Conservation (phyloP, 2,113 vertebrate species). For the Anguilla rostrata region DNA sequence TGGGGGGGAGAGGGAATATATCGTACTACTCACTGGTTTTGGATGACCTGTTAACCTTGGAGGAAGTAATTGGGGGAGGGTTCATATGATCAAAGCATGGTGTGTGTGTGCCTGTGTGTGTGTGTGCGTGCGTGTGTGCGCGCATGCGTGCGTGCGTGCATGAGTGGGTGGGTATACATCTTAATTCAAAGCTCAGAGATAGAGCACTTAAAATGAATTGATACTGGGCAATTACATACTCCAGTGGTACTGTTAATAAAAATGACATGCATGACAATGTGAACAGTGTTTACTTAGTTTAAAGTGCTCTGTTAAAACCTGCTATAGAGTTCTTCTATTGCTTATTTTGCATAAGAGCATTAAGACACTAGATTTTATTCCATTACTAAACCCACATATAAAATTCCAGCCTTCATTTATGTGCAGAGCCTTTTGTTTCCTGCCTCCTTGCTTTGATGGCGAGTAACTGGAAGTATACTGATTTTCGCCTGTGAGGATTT, state of each 20-base stretch:
- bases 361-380: not conserved
- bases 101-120: too few species aligned
- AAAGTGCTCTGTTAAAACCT: not conserved
- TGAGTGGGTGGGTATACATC: too few species aligned
- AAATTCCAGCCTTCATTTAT: not conserved
- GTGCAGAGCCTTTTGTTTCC: conserved; percentile 17
- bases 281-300: not conserved
- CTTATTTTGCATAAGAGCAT: not conserved
- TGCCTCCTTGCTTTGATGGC: conserved; percentile 26
- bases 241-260: too few species aligned
- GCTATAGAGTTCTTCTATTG: not conserved
- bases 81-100: not conserved
- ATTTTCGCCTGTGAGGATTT: conserved; percentile 39
- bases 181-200: too few species aligned
- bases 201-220: too few species aligned
- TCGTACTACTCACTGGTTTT: not conserved
- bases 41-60: conserved; percentile 15
- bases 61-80: not conserved
- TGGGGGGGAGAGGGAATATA: conserved; percentile 12
- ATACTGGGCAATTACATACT: too few species aligned
- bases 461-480: conserved; percentile 32
- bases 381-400: not conserved
- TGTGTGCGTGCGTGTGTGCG: too few species aligned
- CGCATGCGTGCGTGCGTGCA: too few species aligned
- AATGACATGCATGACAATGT: not conserved